Evolutionary conservation across 1,140 invertebrate genomes (phyloP).

Genomic region (Lamellibrachia luymesi): DNA sequence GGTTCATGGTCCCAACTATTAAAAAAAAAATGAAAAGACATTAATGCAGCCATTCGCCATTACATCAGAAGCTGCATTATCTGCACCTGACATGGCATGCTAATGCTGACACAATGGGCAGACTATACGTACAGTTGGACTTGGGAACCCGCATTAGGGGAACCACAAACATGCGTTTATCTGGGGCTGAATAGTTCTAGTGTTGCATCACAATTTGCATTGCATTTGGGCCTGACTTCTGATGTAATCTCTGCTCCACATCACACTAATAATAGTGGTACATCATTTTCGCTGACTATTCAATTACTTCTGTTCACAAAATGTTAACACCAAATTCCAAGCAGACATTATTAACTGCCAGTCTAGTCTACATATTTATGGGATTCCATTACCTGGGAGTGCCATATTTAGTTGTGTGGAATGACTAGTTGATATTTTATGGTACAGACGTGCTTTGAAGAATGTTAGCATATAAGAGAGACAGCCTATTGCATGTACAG

Average conservation of each 20-base stretch:
- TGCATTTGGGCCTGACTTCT: not conserved
- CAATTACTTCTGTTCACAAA: slow-evolving; percentile 15
- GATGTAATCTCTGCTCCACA: not conserved
- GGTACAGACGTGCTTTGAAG: too few species aligned
- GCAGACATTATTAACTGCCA: not conserved
- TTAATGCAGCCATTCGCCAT: not conserved
- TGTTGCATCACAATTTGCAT: not conserved
- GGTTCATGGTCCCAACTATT: too few species aligned
- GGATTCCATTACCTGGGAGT: not conserved
- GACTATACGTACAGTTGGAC: not conserved
- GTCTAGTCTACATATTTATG: not conserved
- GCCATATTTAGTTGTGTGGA: not conserved
- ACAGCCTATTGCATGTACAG: not conserved
- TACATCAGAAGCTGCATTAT: not conserved
- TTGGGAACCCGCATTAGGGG: not conserved
- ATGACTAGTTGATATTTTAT: not conserved
- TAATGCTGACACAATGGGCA: not conserved
- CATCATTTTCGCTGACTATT: not conserved
- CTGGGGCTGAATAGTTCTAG: not conserved
- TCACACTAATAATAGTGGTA: not conserved
- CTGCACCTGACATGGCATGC: not conserved
- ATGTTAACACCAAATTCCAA: not conserved
- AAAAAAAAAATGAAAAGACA: not conserved
- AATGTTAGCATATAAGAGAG: too few species aligned
- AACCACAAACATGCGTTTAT: not conserved